Base-by-base conservation (phyloP, 2,888 invertebrate species). In the Dysmachus trigonus region DNA sequence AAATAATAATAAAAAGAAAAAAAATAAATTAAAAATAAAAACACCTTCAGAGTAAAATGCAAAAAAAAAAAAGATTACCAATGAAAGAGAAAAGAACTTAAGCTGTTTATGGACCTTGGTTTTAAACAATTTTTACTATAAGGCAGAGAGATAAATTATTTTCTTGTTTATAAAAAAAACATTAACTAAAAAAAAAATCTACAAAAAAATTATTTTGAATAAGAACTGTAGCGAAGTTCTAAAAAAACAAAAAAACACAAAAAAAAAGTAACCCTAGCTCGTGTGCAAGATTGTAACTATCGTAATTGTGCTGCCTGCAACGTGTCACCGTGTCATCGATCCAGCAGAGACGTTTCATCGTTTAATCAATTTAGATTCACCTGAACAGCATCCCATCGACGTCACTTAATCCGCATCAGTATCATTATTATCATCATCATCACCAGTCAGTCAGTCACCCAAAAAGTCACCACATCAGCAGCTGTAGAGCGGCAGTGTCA, bases 171-270 rank as follows among this genome's bases (percentile, higher is more conserved):
- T 51, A 85, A 85, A 74, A 85, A 83, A 83, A 83, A n/a, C n/a
- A n/a, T 41, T 41, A 72, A 74, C 8, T 31, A 74, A 51, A 74
- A 84, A 83, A 31, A 41, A 85, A 85, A 73, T 72, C 72, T 31
- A 83, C 38, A 73, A 85, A 74, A 85, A 85, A 85, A 72, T 72
- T 72, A 72, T 83, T 83, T 83, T 83, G 71, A 72, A 83, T 83
- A 72, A 83, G 41, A 83, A 72, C 35, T 35, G 72, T 83, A 83
- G 72, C 18, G 71, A 38, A 72, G 47, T 72, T 83, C 38, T 47
- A 47, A n/a, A 15, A 72, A 72, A 71, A 71, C 53, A 13, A 79
- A 79, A 33, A 33, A 51, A 76, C 22, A 10, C 2, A 31, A 31
- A 31, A 31, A 79, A 81, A 53, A 84, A 73, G 35, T 72, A 72